These are phyloP conservation scores for Oreochromis grahami DNA, from an alignment of 2,797 vertebrate genomes.

Conservation along the genomic window DNA sequence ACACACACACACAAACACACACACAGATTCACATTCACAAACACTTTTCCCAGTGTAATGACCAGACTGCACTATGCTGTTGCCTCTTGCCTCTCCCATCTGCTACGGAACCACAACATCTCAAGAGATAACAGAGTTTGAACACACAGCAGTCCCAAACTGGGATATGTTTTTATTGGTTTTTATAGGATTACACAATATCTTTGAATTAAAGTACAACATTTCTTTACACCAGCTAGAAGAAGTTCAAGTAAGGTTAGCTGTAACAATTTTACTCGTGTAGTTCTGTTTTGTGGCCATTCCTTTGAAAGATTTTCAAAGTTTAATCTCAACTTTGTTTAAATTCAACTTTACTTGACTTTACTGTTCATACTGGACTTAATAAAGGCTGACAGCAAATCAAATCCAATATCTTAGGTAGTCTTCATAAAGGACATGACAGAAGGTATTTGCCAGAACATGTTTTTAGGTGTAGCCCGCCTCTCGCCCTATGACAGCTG, in stretches of 20 bases:
- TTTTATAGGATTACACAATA: conserved; percentile 34
- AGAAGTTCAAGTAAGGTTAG: background rate
- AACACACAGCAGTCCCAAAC: conserved; percentile 19
- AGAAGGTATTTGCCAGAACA: background rate
- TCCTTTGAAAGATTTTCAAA: background rate
- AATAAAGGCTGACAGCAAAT: background rate
- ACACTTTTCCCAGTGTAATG: conserved; percentile 43
- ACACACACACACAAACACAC: conserved; percentile 20
- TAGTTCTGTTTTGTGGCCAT: background rate
- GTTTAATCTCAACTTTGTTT: background rate
- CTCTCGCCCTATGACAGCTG: too few species aligned
- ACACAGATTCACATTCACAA: conserved; percentile 13
- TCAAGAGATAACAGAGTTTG: conserved; percentile 56
- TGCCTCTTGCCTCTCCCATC: conserved; percentile 57
- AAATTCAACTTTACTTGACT: background rate
- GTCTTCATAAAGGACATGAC: background rate
- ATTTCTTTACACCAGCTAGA: background rate
- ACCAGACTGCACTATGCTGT: conserved; percentile 27
- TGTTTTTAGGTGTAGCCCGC: background rate
- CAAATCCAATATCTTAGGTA: background rate
- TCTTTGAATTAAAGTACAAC: conserved; percentile 15
- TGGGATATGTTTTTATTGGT: conserved; percentile 42
- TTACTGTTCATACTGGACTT: background rate
- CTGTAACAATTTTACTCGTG: background rate
- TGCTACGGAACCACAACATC: conserved; percentile 48